These are phyloP conservation scores for Dryobates pubescens DNA, from an alignment of 2,797 vertebrate species.

Conservation along the genomic window DNA sequence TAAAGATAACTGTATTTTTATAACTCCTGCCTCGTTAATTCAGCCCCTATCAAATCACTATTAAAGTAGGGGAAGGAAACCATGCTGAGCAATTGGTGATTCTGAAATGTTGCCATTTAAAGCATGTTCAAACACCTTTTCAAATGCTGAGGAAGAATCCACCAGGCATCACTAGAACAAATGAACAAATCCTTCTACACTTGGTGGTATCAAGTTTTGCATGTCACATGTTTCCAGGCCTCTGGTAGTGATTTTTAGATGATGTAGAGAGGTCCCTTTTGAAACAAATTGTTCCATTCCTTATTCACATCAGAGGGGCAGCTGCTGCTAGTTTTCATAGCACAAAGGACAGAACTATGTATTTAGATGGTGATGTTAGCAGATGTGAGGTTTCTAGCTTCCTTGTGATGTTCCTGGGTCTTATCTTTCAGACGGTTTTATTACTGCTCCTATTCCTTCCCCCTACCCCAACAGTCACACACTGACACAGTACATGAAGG, in stretches of 20 bases:
- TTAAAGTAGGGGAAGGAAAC: background rate
- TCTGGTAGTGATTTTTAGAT: slow-evolving; percentile 20
- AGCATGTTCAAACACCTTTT: background rate
- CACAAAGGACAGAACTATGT: slow-evolving; percentile 35
- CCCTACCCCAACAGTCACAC: background rate
- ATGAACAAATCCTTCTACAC: background rate
- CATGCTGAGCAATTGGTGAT: background rate
- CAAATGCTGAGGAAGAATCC: background rate
- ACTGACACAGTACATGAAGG: background rate
- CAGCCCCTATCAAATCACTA: too few species aligned
- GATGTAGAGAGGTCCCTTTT: slow-evolving; percentile 62
- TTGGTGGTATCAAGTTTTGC: background rate
- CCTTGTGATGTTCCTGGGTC: slow-evolving; percentile 37
- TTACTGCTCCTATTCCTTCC: background rate
- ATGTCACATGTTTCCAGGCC: background rate
- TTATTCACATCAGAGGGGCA: background rate
- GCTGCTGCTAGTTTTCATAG: slow-evolving; percentile 49
- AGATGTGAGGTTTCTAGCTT: slow-evolving; percentile 49
- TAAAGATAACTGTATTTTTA: too few species aligned
- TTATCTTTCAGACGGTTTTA: slow-evolving; percentile 42
- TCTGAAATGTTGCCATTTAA: background rate
- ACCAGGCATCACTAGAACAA: background rate
- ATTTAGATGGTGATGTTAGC: slow-evolving; percentile 30
- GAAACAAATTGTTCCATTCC: slow-evolving; percentile 65
- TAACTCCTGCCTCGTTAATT: too few species aligned